Conservation (phyloP, 53 echinoderm and acorn worm species). For the Paracentrotus lividus region DNA sequence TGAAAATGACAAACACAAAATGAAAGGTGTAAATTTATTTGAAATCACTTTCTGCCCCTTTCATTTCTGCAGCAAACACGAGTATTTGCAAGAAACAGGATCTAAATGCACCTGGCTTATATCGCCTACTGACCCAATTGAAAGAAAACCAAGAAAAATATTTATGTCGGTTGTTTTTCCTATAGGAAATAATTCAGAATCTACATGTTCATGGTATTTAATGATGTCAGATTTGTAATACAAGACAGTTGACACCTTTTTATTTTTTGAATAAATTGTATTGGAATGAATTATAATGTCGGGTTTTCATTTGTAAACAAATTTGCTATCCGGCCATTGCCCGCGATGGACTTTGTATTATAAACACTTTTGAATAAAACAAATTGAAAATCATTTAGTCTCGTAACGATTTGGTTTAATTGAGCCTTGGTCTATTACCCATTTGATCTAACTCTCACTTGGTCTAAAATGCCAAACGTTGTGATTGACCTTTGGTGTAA, state of each 20-base stretch:
- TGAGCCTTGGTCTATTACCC: no score
- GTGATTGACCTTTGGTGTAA: no score
- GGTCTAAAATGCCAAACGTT: no score
- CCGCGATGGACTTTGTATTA: no score
- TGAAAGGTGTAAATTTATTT: neutral
- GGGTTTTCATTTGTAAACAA: no score
- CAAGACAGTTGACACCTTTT: neutral
- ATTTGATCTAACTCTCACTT: no score
- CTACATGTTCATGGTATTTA: no score
- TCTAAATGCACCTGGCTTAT: neutral
- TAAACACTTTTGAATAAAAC: no score
- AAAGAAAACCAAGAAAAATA: neutral
- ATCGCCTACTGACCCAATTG: neutral
- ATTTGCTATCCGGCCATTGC: no score
- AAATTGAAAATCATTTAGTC: no score
- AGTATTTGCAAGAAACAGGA: slow-evolving; percentile 7
- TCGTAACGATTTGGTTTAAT: no score
- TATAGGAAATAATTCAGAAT: neutral
- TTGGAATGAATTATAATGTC: no score
- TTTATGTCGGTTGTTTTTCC: neutral
- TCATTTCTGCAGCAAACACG: slow-evolving; percentile 4
- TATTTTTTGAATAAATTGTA: neutral
- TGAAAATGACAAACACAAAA: neutral
- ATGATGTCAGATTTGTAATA: neutral
- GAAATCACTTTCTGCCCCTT: slow-evolving; percentile 8